phyloP scores from a whole-genome alignment of 1,140 invertebrate genomes.

The Drosophila nannoptera region DNA sequence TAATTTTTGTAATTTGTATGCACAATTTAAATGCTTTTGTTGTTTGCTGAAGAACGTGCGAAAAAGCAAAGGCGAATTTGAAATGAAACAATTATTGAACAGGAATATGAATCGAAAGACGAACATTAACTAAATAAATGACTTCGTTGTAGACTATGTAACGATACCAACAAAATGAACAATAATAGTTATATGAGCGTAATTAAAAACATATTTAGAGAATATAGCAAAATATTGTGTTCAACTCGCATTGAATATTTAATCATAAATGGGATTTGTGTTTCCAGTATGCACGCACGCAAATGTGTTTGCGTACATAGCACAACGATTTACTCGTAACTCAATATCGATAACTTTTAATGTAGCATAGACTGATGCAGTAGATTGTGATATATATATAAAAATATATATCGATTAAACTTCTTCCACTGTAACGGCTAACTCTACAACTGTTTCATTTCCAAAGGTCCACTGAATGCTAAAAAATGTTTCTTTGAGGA shows the following conservation, averaged over 20 bases:
- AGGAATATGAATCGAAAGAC: slow-evolving; percentile 24
- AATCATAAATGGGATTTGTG: slow-evolving; percentile 23
- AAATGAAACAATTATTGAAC: slow-evolving; percentile 16
- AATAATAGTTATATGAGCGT: slow-evolving; percentile 63
- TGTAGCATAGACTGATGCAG: not conserved
- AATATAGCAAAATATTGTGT: slow-evolving; percentile 53
- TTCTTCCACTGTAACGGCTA: not conserved
- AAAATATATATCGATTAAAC: not conserved
- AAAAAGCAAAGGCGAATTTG: slow-evolving; percentile 24
- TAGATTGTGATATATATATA: not conserved
- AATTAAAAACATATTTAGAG: slow-evolving; percentile 61
- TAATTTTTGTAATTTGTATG: slow-evolving; percentile 42
- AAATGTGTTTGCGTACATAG: not conserved
- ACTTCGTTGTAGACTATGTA: slow-evolving; percentile 66
- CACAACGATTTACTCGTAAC: not conserved
- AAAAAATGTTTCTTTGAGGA: not conserved
- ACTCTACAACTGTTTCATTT: not conserved
- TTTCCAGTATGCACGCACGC: not conserved
- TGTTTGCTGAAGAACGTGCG: slow-evolving; percentile 51
- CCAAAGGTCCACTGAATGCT: too few relatives aligned
- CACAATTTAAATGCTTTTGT: slow-evolving; percentile 59
- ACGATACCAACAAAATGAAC: slow-evolving; percentile 60
- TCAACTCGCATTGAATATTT: slow-evolving; percentile 21
- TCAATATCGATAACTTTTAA: not conserved
- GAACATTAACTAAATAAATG: slow-evolving; percentile 55